phyloP scores from a whole-genome alignment of 2,797 vertebrate genomes.

The Gallinago stenura region DNA sequence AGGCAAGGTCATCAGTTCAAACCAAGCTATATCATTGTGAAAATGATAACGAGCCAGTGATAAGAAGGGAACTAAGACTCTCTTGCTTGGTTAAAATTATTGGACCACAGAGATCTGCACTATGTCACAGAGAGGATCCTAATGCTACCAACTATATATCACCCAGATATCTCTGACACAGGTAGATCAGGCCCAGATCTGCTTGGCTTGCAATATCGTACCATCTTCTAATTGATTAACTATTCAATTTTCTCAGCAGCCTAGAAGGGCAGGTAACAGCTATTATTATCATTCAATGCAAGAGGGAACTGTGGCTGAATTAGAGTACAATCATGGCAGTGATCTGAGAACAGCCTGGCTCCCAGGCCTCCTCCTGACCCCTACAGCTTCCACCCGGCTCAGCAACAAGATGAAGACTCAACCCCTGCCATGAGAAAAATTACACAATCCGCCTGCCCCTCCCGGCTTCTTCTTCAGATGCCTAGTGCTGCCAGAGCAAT shows the following conservation, averaged over 20 bases:
- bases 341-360: background rate
- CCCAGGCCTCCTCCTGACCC: background rate
- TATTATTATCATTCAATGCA: constrained; percentile 13
- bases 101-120: background rate
- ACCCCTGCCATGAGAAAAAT: background rate
- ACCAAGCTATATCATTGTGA: background rate
- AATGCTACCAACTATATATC: background rate
- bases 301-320: background rate
- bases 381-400: background rate
- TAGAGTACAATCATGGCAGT: background rate
- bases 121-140: background rate
- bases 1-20: background rate
- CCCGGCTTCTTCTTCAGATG: background rate
- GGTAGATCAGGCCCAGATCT: background rate
- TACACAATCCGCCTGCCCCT: background rate
- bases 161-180: background rate
- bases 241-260: constrained; percentile 31
- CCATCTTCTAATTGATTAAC: constrained; percentile 20
- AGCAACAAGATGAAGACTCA: background rate
- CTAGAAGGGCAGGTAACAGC: background rate
- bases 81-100: background rate
- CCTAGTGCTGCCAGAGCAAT: background rate
- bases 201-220: background rate
- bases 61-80: background rate
- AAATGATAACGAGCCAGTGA: background rate